Evolutionary conservation across 1,140 invertebrate species (phyloP), one percentile per base, ranked within the genome.

Genomic region (Anagrus nilaparvatae): DNA sequence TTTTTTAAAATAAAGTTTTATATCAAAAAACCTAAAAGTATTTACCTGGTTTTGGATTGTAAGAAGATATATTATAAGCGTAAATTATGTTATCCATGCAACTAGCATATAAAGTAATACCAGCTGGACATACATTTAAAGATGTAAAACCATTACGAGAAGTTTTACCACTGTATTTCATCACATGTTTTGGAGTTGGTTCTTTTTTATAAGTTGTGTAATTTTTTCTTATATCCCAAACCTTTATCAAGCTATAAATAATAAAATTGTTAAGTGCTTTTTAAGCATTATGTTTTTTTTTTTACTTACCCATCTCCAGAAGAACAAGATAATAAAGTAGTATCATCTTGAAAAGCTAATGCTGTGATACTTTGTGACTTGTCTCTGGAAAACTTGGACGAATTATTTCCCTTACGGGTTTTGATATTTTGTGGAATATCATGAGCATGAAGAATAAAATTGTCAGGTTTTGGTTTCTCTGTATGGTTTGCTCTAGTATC

Each of bases 71-170:
- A 58, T 92, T 85, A 57, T 83, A 92, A 51, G 81, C 78, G 59
- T 90, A 92, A 31, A 94, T 86, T 18, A 76, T 75, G 56, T 82
- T 81, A 60, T 91, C 85, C 72, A 86, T 82, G 61, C 86, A 90
- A 59, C 79, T 88, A 5, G 83, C 87, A 68, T 84, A 94, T 0
- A 92, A 63, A 14, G 71, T 73, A 9, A 77, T 66, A 28, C 73
- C 62, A 5, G 73, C 65, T 7, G 78, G 76, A 58, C 88, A 83
- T 38, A 90, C 69, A n/a, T 80, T 66, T 1, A 92, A 61, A 50
- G 83, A 87, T 6, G 86, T 84, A 59, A 83, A 90, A 2, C 86
- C 87, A 52, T 71, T 73, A 48, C 77, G 78, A 2, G 74, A 77
- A 28, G 74, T 78, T 24, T 72, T 73, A 3, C 82, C 82, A 25